Percentiles rank a stretch among this genome's conserved stretches.
Evolutionary conservation across 2,888 invertebrate species (phyloP).

Genomic region (Tetragnatha montana): DNA sequence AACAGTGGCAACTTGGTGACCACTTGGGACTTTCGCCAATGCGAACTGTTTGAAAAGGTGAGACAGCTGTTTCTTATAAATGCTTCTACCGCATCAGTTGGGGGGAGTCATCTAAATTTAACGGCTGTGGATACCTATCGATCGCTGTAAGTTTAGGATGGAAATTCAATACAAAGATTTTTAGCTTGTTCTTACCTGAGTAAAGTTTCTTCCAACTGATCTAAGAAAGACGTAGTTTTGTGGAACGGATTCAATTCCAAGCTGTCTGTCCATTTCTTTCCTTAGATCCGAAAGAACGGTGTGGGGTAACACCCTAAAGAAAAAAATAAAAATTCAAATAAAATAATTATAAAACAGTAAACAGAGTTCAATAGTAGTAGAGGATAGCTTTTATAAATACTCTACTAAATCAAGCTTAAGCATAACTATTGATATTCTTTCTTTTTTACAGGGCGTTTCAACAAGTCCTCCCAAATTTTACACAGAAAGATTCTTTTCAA

Average conservation of each 20-base stretch:
- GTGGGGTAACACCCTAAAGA: constrained; percentile 77
- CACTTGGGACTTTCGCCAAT: too few species aligned
- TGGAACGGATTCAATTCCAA: constrained; percentile 77
- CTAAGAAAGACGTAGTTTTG: constrained; percentile 78
- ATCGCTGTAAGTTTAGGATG: too few species aligned
- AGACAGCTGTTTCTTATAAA: neutral
- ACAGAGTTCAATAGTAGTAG: too few species aligned
- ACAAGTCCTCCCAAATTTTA: neutral
- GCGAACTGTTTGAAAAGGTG: too few species aligned
- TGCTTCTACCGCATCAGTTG: neutral
- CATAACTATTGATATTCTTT: neutral
- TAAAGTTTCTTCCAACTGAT: constrained; percentile 79
- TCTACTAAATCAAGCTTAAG: too few species aligned
- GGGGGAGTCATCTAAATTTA: neutral
- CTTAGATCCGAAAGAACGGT: constrained; percentile 76
- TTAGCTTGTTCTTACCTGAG: constrained; percentile 75
- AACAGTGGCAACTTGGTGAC: too few species aligned
- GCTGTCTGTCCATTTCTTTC: constrained; percentile 76
- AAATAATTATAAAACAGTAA: neutral
- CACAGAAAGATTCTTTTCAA: neutral
- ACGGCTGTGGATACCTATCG: too few species aligned
- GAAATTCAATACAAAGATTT: neutral
- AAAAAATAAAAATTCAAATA: neutral
- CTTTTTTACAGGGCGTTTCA: neutral
- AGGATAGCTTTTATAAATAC: too few species aligned